These are phyloP conservation scores for Gnathonemus echidnorhynchus DNA, from an alignment of 2,113 vertebrate species.

Conservation along the genomic window DNA sequence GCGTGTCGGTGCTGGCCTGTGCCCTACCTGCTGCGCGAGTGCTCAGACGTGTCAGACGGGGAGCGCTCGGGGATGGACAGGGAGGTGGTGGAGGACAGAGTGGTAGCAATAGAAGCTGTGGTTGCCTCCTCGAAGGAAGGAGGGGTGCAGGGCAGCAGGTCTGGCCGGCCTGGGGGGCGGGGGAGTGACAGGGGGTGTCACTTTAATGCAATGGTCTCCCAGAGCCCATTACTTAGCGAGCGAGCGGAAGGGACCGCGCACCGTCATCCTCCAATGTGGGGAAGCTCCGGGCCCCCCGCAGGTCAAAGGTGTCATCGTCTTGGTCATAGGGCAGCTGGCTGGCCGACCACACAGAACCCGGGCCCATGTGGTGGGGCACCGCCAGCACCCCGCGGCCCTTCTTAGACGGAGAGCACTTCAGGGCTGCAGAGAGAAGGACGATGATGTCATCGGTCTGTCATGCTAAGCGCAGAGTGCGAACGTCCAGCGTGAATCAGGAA, in stretches of 20 bases:
- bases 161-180: constrained; percentile 58
- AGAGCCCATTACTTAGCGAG: neutral
- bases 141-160: constrained; percentile 81
- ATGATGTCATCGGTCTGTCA: neutral
- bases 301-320: constrained; percentile 73
- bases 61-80: constrained; percentile 81
- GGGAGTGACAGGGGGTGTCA: neutral
- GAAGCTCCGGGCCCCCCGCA: constrained; percentile 75
- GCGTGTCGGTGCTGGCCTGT: neutral
- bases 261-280: constrained; percentile 79
- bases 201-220: neutral
- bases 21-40: constrained; percentile 74
- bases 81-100: constrained; percentile 86
- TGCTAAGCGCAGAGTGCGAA: neutral
- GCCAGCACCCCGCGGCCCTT: constrained; percentile 75
- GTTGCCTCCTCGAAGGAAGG: constrained; percentile 98
- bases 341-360: constrained; percentile 62
- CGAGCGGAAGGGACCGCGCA: constrained; percentile 26
- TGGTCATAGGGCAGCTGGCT: constrained; percentile 73
- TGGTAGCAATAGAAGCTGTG: constrained; percentile 91
- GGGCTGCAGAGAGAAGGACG: constrained; percentile 54
- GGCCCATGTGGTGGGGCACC: constrained; percentile 65
- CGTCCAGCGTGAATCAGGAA: neutral
- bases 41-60: constrained; percentile 84
- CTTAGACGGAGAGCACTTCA: constrained; percentile 90